phyloP scores from a whole-genome alignment of 37 sponge, comb jelly and placozoan species.

The Theonella swinhoei region DNA sequence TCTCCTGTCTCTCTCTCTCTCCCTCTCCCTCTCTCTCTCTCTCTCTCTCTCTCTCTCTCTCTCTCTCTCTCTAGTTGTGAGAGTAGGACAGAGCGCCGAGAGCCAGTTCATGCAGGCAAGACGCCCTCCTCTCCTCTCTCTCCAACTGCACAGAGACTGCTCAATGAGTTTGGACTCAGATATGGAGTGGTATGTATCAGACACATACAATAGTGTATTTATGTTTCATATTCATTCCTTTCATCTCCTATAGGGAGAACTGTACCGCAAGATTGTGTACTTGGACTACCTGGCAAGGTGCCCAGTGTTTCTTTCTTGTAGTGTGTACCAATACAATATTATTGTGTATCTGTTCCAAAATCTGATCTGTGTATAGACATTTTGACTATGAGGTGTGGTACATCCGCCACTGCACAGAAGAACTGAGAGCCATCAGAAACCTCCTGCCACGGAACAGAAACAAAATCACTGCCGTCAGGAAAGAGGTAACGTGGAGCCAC shows the following conservation, averaged over 20 bases:
- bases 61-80: slow-evolving; percentile 25
- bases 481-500: slow-evolving; percentile 28
- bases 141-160: slow-evolving; percentile 64
- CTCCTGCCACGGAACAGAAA: slow-evolving; percentile 63
- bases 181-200: slow-evolving; percentile 74
- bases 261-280: slow-evolving; percentile 66
- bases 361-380: slow-evolving; percentile 30
- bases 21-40: neutral
- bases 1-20: neutral
- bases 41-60: neutral
- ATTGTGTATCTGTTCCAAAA: neutral
- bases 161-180: slow-evolving; percentile 78
- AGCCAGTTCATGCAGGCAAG: slow-evolving; percentile 54
- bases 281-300: slow-evolving; percentile 74
- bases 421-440: slow-evolving; percentile 44
- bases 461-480: slow-evolving; percentile 52
- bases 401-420: slow-evolving; percentile 64
- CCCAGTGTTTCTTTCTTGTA: neutral
- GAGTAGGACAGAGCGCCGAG: slow-evolving; percentile 44
- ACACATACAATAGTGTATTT: neutral
- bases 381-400: slow-evolving; percentile 77
- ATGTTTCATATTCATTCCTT: neutral
- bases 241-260: slow-evolving; percentile 57
- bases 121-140: slow-evolving; percentile 67
- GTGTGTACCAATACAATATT: neutral